phyloP scores from a whole-genome alignment of 1,140 invertebrate species.

The Halictus rubicundus region DNA sequence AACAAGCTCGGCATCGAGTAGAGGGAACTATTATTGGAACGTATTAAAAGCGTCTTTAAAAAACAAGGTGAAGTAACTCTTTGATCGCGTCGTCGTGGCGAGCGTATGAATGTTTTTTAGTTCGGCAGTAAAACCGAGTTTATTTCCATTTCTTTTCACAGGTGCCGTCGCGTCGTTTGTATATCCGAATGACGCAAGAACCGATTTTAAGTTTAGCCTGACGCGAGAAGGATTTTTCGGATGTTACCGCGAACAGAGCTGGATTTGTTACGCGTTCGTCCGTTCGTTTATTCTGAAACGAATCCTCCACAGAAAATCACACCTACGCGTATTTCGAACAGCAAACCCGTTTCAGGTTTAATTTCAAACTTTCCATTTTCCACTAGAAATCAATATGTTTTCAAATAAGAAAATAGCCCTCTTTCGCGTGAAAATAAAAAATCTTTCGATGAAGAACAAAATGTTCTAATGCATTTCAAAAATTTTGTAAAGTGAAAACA shows the following conservation, averaged over 20 bases:
- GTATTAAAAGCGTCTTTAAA: neutral
- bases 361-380: no score
- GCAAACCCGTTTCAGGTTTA: no score
- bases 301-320: neutral
- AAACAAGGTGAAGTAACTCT: neutral
- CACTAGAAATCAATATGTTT: no score
- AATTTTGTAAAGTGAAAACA: no score
- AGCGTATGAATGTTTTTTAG: constrained; percentile 5
- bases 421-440: no score
- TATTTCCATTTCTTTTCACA: constrained; percentile 34
- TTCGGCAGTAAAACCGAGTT: neutral
- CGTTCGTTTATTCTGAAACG: neutral
- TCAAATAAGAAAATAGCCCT: no score
- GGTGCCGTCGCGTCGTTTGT: neutral
- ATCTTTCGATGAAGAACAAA: no score
- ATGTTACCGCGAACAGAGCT: neutral
- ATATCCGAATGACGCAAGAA: constrained; percentile 25
- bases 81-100: neutral
- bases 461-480: no score
- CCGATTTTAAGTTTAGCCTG: constrained; percentile 33
- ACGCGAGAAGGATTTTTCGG: constrained; percentile 2
- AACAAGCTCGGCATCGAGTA: neutral
- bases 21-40: neutral
- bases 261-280: neutral
- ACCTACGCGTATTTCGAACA: no score